Percentiles rank a stretch among this genome's conserved stretches.
phyloP scores from a whole-genome alignment of 2,113 vertebrate species.

The Hippocampus comes region DNA sequence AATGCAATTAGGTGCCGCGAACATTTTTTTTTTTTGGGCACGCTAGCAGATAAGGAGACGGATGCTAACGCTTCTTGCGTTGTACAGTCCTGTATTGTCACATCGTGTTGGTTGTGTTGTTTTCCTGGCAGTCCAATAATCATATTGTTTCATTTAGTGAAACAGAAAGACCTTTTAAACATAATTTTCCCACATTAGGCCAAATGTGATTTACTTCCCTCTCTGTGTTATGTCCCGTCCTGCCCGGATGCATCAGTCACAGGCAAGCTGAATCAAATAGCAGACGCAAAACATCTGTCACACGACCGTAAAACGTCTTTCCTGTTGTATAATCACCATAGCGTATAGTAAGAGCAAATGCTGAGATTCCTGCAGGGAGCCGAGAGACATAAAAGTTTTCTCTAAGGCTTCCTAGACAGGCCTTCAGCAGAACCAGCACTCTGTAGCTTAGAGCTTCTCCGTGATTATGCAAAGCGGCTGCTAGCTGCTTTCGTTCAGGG shows the following conservation, averaged over 20 bases:
- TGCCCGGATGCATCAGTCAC: not conserved
- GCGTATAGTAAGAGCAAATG: not conserved
- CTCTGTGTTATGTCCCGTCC: not conserved
- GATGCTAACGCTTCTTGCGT: not conserved
- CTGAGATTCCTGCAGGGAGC: slow-evolving; percentile 10
- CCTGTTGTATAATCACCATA: not conserved
- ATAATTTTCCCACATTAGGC: not conserved
- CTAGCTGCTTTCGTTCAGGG: slow-evolving; percentile 49
- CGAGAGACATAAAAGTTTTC: slow-evolving; percentile 24
- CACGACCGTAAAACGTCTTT: not conserved
- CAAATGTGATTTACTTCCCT: not conserved
- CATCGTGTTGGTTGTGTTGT: not conserved
- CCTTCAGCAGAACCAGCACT: slow-evolving; percentile 29
- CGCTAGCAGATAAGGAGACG: not conserved
- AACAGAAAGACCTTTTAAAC: not conserved
- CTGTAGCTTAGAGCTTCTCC: slow-evolving; percentile 45
- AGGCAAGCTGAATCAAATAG: slow-evolving; percentile 5
- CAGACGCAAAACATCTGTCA: not conserved
- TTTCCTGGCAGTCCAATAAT: not conserved
- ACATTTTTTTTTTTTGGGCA: not conserved
- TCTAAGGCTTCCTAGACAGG: slow-evolving; percentile 33
- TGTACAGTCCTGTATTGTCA: not conserved
- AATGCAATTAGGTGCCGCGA: not conserved
- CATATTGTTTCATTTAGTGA: not conserved
- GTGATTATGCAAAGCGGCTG: slow-evolving; percentile 63